A percentile compares a stretch with the other conserved stretches of the same genome.
These are phyloP conservation scores for Tuta absoluta DNA, from an alignment of 2,888 invertebrate species.

Conservation along the genomic window DNA sequence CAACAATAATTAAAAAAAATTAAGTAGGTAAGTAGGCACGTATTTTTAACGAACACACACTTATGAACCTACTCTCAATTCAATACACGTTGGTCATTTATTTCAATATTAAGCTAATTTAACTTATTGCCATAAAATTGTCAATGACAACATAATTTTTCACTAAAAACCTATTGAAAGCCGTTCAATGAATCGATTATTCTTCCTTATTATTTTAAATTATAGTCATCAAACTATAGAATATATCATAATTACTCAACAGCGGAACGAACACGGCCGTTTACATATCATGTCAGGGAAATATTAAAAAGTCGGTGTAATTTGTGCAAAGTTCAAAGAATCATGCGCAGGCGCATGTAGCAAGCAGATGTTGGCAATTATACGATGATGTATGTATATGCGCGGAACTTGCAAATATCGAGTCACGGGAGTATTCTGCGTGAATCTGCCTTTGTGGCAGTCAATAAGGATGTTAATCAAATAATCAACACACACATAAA, in stretches of 20 bases:
- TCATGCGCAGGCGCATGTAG: constrained; percentile 16
- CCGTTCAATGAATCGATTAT: constrained; percentile 19
- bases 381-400: constrained; percentile 21
- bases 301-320: constrained; percentile 24
- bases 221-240: constrained; percentile 15
- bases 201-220: constrained; percentile 23
- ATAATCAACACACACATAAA: too few species aligned
- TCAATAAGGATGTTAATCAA: not conserved
- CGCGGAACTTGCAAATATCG: constrained; percentile 1
- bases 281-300: constrained; percentile 25
- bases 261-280: constrained; percentile 15
- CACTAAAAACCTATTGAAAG: constrained; percentile 8
- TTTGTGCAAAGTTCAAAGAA: constrained; percentile 28
- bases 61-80: not conserved
- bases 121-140: constrained; percentile 15
- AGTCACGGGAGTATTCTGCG: constrained; percentile 7
- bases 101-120: constrained; percentile 8
- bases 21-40: too few species aligned
- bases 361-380: constrained; percentile 28
- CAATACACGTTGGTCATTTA: not conserved
- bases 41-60: too few species aligned
- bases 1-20: too few species aligned
- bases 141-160: constrained; percentile 19
- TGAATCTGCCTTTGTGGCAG: not conserved
- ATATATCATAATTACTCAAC: constrained; percentile 20